phyloP scores from a whole-genome alignment of 2,113 vertebrate genomes.

The Pandion haliaetus region DNA sequence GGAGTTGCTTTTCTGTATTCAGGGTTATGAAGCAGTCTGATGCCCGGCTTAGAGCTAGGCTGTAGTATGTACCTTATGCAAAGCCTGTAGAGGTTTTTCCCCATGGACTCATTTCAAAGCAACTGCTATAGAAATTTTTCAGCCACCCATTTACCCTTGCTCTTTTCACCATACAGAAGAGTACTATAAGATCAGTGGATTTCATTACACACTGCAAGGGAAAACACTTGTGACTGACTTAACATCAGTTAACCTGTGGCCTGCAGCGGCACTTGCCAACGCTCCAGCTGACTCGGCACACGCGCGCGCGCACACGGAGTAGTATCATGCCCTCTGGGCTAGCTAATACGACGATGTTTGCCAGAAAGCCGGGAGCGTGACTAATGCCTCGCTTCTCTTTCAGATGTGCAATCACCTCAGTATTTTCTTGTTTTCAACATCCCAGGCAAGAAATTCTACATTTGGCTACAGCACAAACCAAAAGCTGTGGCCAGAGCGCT shows the following conservation, averaged over 20 bases:
- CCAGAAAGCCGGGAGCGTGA: background rate
- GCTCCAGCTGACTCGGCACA: background rate
- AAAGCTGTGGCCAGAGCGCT: background rate
- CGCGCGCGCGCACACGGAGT: rapidly evolving
- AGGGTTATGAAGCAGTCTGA: background rate
- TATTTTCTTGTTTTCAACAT: background rate
- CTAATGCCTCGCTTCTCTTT: background rate
- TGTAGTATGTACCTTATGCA: background rate
- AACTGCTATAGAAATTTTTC: background rate
- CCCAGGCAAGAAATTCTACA: background rate
- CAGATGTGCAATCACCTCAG: background rate
- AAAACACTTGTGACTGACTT: background rate
- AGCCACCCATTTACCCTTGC: background rate
- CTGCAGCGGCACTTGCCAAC: background rate
- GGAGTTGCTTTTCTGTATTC: background rate
- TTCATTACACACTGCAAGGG: background rate
- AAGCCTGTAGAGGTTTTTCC: background rate
- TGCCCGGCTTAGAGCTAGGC: background rate
- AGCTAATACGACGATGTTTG: background rate
- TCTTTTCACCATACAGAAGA: background rate
- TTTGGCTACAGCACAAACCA: background rate
- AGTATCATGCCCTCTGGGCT: background rate
- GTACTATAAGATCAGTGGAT: background rate
- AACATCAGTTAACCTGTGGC: background rate
- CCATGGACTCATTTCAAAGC: background rate